Evolutionary conservation across 2,797 vertebrate species (phyloP), one percentile per base, ranked within the genome.

Genomic region (Ctenochaetus hawaiiensis): DNA sequence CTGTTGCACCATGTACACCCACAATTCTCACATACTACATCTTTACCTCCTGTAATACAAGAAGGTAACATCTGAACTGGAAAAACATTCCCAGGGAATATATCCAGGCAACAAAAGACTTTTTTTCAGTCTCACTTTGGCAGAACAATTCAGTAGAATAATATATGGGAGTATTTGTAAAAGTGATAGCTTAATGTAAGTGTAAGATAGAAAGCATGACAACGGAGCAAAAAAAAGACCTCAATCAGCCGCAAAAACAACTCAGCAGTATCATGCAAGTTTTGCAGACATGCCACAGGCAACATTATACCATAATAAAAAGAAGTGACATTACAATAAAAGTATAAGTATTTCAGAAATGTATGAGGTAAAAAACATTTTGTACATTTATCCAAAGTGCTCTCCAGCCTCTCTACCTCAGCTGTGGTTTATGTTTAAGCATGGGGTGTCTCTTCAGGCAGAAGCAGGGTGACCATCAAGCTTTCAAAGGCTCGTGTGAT

Each of bases 401-500:
- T 78, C 63, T 76, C 1, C 64, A 56, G 60, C 78, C 41, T 62
- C 69, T 83, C 44, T 22, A 16, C 56, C 48, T 83, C 67, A 58
- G 73, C 64, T 65, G 62, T 57, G 59, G 61, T 80, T 75, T 75
- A 67, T 78, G 63, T 80, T 77, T 51, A 47, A 45, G 23, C 39
- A 53, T 37, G 14, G 13, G 18, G 22, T 26, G 70, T 71, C 78
- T 75, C 78, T 74, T 79, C 43, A 57, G 79, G 69, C 68, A 84
- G 63, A 6, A 30, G 56, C 73, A 77, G 52, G 62, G 56, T 54
- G 62, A 66, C 75, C 77, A 77, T 80, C 73, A 82, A 8, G 66
- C 52, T 78, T 82, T 85, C 75, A 74, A 59, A 78, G 62, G 49
- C 62, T 59, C 22, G 53, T 41, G 54, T 76, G 79, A 85, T 82